Evolutionary conservation across 2,113 vertebrate genomes (phyloP).

Genomic region (Crotalus helleri): DNA sequence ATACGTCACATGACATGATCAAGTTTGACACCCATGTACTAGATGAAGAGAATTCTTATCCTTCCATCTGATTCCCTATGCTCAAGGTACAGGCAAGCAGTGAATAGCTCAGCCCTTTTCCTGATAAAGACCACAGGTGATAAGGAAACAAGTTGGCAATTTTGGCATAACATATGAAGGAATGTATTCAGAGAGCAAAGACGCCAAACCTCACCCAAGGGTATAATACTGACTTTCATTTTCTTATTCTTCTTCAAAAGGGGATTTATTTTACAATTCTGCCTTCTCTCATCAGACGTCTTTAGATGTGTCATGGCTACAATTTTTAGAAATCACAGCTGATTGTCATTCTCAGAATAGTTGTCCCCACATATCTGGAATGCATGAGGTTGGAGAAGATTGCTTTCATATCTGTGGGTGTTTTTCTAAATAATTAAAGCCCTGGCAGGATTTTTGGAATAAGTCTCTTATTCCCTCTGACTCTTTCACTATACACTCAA

Average conservation of each 20-base stretch:
- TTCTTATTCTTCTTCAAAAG: not conserved
- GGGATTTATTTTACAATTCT: not conserved
- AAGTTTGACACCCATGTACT: not conserved
- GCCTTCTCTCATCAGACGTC: not conserved
- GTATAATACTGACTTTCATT: not conserved
- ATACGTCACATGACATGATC: too few species aligned
- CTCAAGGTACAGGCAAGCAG: not conserved
- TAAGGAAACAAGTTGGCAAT: not conserved
- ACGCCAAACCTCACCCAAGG: not conserved
- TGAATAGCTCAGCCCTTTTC: not conserved
- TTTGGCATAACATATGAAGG: not conserved
- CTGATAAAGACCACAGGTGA: not conserved
- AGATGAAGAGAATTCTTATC: not conserved
- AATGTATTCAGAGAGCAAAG: not conserved
- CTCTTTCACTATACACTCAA: slow-evolving; percentile 42
- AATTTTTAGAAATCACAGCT: not conserved
- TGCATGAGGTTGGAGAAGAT: not conserved
- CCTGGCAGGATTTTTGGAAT: slow-evolving; percentile 47
- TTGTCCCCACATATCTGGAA: not conserved
- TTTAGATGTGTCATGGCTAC: not conserved
- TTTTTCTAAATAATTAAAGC: slow-evolving; percentile 17
- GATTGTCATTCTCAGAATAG: not conserved
- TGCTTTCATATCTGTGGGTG: slow-evolving; percentile 33
- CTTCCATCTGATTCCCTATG: not conserved
- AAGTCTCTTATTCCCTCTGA: slow-evolving; percentile 33